phyloP scores from a whole-genome alignment of 2,888 invertebrate species.

The Phortica okadai region DNA sequence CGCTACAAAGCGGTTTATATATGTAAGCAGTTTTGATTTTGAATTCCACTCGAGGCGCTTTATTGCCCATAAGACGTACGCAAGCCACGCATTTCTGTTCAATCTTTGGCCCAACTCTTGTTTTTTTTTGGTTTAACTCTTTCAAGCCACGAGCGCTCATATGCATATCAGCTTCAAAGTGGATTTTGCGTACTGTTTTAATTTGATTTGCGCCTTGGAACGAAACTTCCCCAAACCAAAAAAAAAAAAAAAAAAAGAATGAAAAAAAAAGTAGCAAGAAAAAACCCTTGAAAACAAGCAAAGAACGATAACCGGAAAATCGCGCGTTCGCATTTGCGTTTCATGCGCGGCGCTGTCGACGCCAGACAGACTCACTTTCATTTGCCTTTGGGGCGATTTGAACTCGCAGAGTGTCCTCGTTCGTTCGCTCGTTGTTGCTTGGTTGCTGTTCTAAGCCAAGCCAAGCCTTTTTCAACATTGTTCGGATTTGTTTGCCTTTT shows the following conservation, averaged over 20 bases:
- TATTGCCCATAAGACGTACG: no score
- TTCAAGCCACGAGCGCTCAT: neutral
- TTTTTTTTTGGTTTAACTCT: no score
- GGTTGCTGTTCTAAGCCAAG: neutral
- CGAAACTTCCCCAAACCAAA: neutral
- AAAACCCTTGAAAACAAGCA: neutral
- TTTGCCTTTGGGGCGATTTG: neutral
- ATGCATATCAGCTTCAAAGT: neutral
- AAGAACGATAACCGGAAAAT: neutral
- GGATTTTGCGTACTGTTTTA: conserved; percentile 23
- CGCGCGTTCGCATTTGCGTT: neutral
- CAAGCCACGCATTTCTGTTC: no score
- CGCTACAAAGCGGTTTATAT: no score
- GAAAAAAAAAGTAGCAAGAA: neutral
- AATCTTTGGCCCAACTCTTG: no score
- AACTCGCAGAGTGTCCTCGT: neutral
- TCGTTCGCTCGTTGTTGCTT: neutral
- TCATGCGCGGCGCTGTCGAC: neutral
- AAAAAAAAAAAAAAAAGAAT: neutral
- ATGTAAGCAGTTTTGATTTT: no score
- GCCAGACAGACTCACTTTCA: conserved; percentile 15
- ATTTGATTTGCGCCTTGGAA: conserved; percentile 28
- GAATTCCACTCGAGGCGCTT: no score
- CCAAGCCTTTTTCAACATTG: neutral
- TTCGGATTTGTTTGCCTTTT: no score